phyloP scores from a whole-genome alignment of 2,888 invertebrate species.

The Pseudococcus viburni region DNA sequence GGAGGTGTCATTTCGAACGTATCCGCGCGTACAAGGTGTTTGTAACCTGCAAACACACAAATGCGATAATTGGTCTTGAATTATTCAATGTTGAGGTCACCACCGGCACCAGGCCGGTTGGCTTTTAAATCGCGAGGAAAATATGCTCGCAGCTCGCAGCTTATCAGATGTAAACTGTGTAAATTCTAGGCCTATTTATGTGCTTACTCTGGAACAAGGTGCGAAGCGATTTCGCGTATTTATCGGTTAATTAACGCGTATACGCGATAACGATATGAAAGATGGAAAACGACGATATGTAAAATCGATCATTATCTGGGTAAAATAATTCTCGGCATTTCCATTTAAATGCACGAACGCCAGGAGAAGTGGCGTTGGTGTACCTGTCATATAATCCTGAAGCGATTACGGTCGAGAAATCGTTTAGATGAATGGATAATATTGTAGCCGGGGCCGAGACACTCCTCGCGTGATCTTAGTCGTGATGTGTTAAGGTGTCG shows the following conservation, averaged over 20 bases:
- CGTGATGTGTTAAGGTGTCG: conserved; percentile 43
- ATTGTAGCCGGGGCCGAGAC: neutral
- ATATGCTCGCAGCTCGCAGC: neutral
- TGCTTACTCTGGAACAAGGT: neutral
- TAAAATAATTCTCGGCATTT: conserved; percentile 1
- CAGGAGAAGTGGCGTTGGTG: neutral
- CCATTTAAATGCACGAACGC: neutral
- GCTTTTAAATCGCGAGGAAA: conserved; percentile 28
- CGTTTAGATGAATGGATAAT: conserved; percentile 18
- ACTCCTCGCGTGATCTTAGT: neutral
- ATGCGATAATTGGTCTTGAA: conserved; percentile 47
- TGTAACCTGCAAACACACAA: conserved; percentile 48
- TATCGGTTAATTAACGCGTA: conserved; percentile 18
- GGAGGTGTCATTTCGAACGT: conserved; percentile 4
- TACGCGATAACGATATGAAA: conserved; percentile 10
- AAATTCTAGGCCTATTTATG: conserved; percentile 21
- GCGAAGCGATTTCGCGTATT: conserved; percentile 10
- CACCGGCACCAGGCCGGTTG: neutral
- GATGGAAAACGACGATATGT: neutral
- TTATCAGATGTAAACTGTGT: conserved; percentile 9
- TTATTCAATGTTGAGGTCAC: conserved; percentile 52
- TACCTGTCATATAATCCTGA: conserved; percentile 11
- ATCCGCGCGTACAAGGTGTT: neutral
- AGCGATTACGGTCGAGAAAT: conserved; percentile 14
- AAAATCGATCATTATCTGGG: neutral